Evolutionary conservation across 2,113 vertebrate genomes (phyloP).

Genomic region (Cavia aperea): DNA sequence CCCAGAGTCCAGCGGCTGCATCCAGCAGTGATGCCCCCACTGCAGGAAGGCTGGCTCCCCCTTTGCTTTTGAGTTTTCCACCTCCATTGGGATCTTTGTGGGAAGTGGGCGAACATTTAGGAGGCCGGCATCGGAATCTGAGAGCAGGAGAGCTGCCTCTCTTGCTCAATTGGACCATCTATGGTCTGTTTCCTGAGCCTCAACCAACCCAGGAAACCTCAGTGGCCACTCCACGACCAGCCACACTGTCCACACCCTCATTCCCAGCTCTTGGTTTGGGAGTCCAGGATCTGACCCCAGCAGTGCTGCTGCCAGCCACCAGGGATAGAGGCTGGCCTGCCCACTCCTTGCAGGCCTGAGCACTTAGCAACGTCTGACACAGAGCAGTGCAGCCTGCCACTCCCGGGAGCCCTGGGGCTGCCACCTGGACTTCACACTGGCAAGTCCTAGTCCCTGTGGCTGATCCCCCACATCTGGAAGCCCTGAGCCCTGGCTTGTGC

Average conservation of each 20-base stretch:
- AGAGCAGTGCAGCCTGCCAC: neutral
- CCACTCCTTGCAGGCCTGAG: neutral
- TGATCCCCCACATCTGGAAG: neutral
- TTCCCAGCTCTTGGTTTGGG: neutral
- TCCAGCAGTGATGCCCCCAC: neutral
- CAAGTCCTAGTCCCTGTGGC: constrained; percentile 34
- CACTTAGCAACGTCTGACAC: neutral
- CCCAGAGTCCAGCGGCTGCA: neutral
- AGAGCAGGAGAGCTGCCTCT: neutral
- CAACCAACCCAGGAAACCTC: neutral
- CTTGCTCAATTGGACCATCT: neutral
- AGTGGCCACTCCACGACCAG: neutral
- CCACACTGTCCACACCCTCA: neutral
- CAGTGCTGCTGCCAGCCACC: neutral
- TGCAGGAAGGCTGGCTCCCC: neutral
- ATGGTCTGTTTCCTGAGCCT: neutral
- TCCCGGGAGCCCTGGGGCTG: neutral
- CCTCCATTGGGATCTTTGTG: neutral
- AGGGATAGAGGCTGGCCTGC: neutral
- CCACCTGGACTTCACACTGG: neutral
- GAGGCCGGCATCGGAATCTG: neutral
- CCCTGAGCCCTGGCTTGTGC: neutral
- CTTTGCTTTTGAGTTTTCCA: neutral
- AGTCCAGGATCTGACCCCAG: neutral
- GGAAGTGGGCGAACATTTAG: neutral